Percentiles rank a stretch among this genome's conserved stretches.
These are phyloP conservation scores for Ametastegia equiseti DNA, from an alignment of 2,888 invertebrate genomes.

Conservation along the genomic window DNA sequence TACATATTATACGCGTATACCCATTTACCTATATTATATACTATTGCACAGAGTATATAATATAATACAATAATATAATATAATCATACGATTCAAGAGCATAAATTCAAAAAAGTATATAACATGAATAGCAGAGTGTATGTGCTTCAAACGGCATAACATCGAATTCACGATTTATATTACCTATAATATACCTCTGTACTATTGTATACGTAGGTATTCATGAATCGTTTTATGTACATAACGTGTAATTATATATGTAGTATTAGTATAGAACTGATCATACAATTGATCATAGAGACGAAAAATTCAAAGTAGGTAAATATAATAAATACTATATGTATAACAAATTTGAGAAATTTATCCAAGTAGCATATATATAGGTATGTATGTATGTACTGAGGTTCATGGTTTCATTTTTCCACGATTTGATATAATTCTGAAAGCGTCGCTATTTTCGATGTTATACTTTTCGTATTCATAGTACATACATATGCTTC, in stretches of 20 bases:
- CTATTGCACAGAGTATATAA: conserved; percentile 27
- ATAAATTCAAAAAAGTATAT: background rate
- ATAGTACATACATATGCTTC: too few relatives aligned
- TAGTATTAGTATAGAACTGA: too few relatives aligned
- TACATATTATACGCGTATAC: conserved; percentile 21
- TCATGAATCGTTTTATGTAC: too few relatives aligned
- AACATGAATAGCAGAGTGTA: background rate
- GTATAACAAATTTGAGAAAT: too few relatives aligned
- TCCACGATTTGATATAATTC: background rate
- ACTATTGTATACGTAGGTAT: background rate
- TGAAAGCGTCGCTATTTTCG: background rate
- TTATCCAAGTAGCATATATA: too few relatives aligned
- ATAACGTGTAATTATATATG: too few relatives aligned
- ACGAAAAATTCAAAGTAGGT: too few relatives aligned
- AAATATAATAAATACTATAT: too few relatives aligned
- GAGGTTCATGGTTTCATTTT: background rate
- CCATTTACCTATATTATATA: conserved; percentile 22
- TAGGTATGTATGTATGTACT: too few relatives aligned
- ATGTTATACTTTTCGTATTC: conserved; percentile 5
- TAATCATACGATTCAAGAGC: background rate
- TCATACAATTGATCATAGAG: too few relatives aligned
- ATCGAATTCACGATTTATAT: conserved; percentile 23
- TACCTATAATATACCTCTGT: too few relatives aligned
- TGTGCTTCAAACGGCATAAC: background rate
- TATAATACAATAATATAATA: background rate